Base-by-base conservation (phyloP, 2,888 invertebrate species). In the Anticlea derivata region DNA sequence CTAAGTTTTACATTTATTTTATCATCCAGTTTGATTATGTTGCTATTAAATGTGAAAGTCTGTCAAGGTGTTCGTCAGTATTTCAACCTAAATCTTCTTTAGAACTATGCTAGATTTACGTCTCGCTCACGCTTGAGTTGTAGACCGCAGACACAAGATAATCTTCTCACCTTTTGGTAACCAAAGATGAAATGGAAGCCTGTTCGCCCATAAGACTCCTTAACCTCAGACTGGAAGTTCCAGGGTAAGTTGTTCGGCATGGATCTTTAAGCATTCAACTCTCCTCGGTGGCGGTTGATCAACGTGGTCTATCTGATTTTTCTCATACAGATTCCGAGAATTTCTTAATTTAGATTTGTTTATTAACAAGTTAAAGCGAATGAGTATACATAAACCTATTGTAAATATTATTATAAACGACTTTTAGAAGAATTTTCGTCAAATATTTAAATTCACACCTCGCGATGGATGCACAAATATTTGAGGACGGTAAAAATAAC, bases 141-240 rank as follows among this genome's bases (percentile, higher is more conserved):
- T n/a, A n/a, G n/a, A n/a, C n/a, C n/a, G 2, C 17, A 17, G 17
- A 17, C 17, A 3, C 17, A 3, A 17, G 17, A 17, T 2, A 2
- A 17, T 34, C 7, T 22, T 33, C 50, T 48, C 31, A 52, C 52
- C 59, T 56, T 23, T 54, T 33, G 10, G 46, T 44, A 1, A 41
- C 56, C 34, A 44, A 31, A 22, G 59, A 47, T 8, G 59, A 41
- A 5, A 54, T 35, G n/a, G 54, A 52, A 45, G 29, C 43, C 31
- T 12, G 37, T n/a, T 50, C 51, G 24, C 40, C 49, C 51, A 57
- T 56, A 39, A 24, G 37, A 39, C 12, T 33, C 10, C 33, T n/a
- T 24, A 30, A 26, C 5, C 22, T 10, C 1, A 29, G 5, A 24
- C 27, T 29, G 5, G 38, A 31, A 4, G 1, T n/a, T 26, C 26